Evolutionary conservation across 2,113 vertebrate species (phyloP).

Genomic region (Macaca mulatta): DNA sequence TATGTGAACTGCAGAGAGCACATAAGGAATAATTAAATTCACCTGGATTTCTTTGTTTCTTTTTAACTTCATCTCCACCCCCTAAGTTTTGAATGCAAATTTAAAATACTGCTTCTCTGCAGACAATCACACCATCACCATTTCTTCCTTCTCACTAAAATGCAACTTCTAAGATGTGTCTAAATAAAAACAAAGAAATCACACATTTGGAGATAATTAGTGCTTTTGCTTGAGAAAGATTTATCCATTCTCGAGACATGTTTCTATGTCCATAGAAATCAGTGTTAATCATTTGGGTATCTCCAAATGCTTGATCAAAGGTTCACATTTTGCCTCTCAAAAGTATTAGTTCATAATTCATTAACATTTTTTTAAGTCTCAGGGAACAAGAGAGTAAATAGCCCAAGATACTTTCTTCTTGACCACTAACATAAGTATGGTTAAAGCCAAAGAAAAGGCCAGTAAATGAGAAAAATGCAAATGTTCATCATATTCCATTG

Average conservation of each 20-base stretch:
- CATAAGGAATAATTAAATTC: constrained; percentile 67
- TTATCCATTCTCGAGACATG: constrained; percentile 17
- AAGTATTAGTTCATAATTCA: constrained; percentile 25
- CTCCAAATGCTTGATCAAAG: background rate
- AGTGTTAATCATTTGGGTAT: background rate
- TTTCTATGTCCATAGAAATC: constrained; percentile 47
- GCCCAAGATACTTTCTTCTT: constrained; percentile 21
- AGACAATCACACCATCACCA: constrained; percentile 40
- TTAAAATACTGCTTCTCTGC: constrained; percentile 51
- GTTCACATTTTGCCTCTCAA: background rate
- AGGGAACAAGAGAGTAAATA: background rate
- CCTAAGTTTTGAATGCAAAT: constrained; percentile 51
- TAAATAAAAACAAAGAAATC: constrained; percentile 76
- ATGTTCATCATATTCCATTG: constrained; percentile 74
- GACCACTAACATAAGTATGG: constrained; percentile 61
- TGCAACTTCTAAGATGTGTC: constrained; percentile 49
- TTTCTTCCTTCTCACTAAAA: constrained; percentile 67
- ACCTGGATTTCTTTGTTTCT: constrained; percentile 41
- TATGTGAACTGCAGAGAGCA: constrained; percentile 23
- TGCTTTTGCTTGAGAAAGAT: constrained; percentile 58
- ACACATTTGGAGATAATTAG: constrained; percentile 69
- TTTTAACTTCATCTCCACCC: background rate
- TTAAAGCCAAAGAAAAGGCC: constrained; percentile 73
- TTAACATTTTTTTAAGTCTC: background rate
- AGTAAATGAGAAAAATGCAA: constrained; percentile 79